Base-by-base conservation (phyloP, 2,888 invertebrate species). In the Apoda limacodes region DNA sequence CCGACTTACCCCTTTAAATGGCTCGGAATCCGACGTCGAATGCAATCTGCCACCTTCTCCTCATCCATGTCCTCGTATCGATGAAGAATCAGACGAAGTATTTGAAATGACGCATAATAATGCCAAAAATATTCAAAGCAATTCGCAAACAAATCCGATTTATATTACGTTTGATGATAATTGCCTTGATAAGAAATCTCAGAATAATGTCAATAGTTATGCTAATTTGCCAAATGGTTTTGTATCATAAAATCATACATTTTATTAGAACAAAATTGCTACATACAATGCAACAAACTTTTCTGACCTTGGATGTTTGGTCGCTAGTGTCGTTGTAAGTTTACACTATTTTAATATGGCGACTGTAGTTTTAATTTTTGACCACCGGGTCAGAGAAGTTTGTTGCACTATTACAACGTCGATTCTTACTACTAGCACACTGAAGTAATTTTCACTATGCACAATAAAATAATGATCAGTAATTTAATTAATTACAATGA, bases 1-100 rank as follows among this genome's bases (percentile, higher is more conserved):
- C 44, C 76, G 71, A 37, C 48, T 76, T 12, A 62, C 74, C 0
- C 46, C 66, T 0, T 55, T 67, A 37, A 66, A 67, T 22, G 69
- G 71, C 2, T 80, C 81, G 0, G 78, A 78, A 14, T 80, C 81
- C 0, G 72, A 72, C 36, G 64, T 69, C 28, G 76, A 78, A 34
- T 60, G 65, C 1, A 62, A 45, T 36, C 44, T 53, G 0, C 62
- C 68, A 1, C 66, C 68, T 1, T 67, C 68, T 37, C 56, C 62
- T 13, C 65, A 65, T 22, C 60, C 59, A 55, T 67, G 66, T 29
- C 65, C 72, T 1, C 58, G 59, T 21, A 72, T 71, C 30, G 67
- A 66, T 1, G 76, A 78, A 43, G 75, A 76, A 44, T 41, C 60
- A 1, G 76, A 78, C 37, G 76, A 78, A 28, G 78, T 78, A 7